Percentiles rank a stretch among this genome's conserved stretches.
Evolutionary conservation across 2,797 vertebrate species (phyloP).

Genomic region (Mormyrops boulengeri): DNA sequence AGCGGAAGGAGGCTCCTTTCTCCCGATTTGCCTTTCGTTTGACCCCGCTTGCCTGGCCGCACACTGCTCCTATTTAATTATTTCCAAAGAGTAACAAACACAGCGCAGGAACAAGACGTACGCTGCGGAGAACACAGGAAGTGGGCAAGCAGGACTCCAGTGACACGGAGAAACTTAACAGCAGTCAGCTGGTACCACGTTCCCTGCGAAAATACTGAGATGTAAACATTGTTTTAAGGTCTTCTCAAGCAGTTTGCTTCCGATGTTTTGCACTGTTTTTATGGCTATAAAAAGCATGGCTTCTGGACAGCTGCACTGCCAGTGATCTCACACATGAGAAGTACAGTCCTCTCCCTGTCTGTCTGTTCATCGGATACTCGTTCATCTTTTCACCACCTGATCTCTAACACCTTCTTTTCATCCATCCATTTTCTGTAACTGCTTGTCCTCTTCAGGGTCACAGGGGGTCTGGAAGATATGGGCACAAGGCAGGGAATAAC

Average conservation of each 20-base stretch:
- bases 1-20: constrained; percentile 24
- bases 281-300: not conserved
- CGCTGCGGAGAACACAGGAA: not conserved
- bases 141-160: not conserved
- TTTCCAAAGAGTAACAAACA: constrained; percentile 5
- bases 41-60: constrained; percentile 7
- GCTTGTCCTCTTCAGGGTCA: not conserved
- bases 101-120: constrained; percentile 15
- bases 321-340: not conserved
- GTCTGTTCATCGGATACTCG: not conserved
- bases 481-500: not conserved
- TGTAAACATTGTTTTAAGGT: not conserved
- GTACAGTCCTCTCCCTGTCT: not conserved
- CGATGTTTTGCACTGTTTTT: not conserved
- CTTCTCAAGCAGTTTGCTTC: not conserved
- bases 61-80: constrained; percentile 14
- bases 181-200: not conserved
- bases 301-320: not conserved
- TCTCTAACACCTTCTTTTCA: not conserved
- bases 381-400: not conserved
- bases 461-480: not conserved
- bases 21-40: constrained; percentile 16
- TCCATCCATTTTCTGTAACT: not conserved
- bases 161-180: not conserved
- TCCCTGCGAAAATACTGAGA: not conserved